Conservation (phyloP, 2,113 vertebrate genomes). For the Hyaena hyaena region DNA sequence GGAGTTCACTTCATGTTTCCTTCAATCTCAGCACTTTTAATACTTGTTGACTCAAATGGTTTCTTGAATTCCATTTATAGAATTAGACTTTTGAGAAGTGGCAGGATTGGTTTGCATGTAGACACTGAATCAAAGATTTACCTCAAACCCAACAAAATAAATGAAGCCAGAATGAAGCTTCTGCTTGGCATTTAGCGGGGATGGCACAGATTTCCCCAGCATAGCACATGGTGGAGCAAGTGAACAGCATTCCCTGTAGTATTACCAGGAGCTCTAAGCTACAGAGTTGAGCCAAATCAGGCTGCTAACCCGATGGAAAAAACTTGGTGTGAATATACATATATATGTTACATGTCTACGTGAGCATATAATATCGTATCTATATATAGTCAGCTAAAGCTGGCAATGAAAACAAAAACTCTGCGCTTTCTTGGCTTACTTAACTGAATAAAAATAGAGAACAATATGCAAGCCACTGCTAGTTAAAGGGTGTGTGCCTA, state of each 20-base stretch:
- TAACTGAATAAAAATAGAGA: conserved; percentile 47
- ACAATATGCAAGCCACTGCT: not conserved
- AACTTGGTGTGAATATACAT: conserved; percentile 22
- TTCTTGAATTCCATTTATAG: conserved; percentile 21
- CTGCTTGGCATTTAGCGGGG: not conserved
- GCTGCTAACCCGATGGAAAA: conserved; percentile 44
- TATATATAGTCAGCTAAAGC: conserved; percentile 58
- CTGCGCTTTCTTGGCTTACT: conserved; percentile 29
- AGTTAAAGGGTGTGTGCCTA: not conserved
- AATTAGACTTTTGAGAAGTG: conserved; percentile 4
- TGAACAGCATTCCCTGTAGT: conserved; percentile 28
- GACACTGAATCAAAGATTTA: not conserved
- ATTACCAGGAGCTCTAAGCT: not conserved
- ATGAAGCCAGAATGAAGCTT: not conserved
- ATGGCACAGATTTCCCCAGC: conserved; percentile 2
- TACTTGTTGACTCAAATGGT: not conserved
- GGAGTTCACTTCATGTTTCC: not conserved
- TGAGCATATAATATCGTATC: not conserved
- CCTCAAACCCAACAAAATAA: not conserved
- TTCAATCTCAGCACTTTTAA: not conserved
- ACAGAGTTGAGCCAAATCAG: not conserved
- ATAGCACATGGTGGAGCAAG: not conserved
- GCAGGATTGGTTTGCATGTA: not conserved
- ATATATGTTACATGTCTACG: not conserved
- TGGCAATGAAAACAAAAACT: conserved; percentile 50